Base-by-base conservation (phyloP, 2,888 invertebrate genomes). In the Doris montereyensis region DNA sequence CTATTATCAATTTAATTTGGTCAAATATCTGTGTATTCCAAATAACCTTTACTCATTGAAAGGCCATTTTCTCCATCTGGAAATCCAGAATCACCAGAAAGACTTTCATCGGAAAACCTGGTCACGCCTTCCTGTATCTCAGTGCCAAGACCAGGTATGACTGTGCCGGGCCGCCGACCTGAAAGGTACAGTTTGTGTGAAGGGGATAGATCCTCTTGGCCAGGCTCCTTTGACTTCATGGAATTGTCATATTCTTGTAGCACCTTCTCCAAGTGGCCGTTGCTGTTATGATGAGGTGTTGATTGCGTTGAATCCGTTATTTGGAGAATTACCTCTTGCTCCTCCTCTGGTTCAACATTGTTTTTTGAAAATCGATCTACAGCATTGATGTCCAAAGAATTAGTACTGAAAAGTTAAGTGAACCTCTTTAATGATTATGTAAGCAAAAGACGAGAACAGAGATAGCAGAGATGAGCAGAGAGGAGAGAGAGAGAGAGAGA, bases 61-160 rank as follows among this genome's bases (percentile, higher is more conserved):
- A 81, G 1, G 87, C 88, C 52, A 83, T 81, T 74, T 86, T 84
- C 81, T 88, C 87, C 80, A 87, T 89, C 86, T 87, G 88, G 60
- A 85, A 86, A 82, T 86, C 87, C 41, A 84, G 84, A 26, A 88
- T 85, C 60, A 83, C 84, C 35, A 87, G 74, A 78, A 13, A 74
- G 13, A 24, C 52, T 52, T n/a, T 78, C 74, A 57, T 79, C 70
- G 8, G 79, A 68, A 57, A 75, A 79, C 17, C 60, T n/a, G 24
- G 79, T 82, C 3, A 84, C 83, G 75, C 88, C 89, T 82, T 88
- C 87, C 72, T 89, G 81, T 1, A 79, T 81, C 78, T 86, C 86
- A 58, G 85, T 81, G 3, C 28, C 28, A 2, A 65, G 13, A 2
- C 67, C 67, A 2, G 67, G 67, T 24, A 65, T 65, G 24, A 13